phyloP scores from a whole-genome alignment of 1,140 invertebrate species.

The Cataglyphis hispanica region DNA sequence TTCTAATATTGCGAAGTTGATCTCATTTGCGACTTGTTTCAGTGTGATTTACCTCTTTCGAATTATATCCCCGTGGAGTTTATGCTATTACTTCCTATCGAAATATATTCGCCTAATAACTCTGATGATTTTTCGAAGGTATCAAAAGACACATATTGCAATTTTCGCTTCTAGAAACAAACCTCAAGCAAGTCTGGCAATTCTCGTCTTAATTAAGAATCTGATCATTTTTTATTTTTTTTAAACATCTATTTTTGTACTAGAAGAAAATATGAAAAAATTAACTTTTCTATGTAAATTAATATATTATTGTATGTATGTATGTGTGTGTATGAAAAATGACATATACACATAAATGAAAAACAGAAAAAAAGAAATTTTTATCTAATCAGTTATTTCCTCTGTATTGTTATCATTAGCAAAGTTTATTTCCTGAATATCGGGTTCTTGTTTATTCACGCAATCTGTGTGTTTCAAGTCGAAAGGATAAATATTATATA shows the following conservation, averaged over 20 bases:
- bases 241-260: not conserved
- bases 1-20: not conserved
- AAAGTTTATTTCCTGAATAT: not conserved
- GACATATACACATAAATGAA: not conserved
- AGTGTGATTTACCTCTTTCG: not conserved
- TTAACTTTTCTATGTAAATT: not conserved
- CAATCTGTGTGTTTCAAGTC: not conserved
- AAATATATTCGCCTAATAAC: not conserved
- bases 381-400: not conserved
- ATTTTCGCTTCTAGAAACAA: not conserved
- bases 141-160: not conserved
- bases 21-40: not conserved
- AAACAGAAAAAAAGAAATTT: not conserved
- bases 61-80: too few relatives aligned
- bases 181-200: not conserved
- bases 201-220: not conserved
- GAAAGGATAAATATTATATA: conserved; percentile 4
- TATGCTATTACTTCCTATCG: too few relatives aligned
- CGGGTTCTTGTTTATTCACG: not conserved
- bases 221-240: too few relatives aligned
- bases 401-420: not conserved
- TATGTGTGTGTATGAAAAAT: not conserved
- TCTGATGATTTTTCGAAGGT: not conserved
- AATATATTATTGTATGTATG: not conserved
- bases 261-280: not conserved